These are phyloP conservation scores for Netelia inedita DNA, from an alignment of 2,888 invertebrate genomes.

Conservation along the genomic window DNA sequence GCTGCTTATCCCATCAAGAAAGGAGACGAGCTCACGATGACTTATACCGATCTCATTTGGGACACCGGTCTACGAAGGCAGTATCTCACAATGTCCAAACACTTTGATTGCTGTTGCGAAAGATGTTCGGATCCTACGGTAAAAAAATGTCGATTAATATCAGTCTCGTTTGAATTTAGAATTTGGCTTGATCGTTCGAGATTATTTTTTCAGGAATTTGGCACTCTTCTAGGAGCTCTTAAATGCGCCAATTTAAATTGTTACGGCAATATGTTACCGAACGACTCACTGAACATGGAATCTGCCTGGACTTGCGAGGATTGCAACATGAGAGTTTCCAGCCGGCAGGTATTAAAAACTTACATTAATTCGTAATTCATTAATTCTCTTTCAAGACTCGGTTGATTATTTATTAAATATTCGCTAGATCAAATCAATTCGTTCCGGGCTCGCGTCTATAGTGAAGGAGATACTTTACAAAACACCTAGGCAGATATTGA, in stretches of 20 bases:
- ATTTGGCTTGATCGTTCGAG: background rate
- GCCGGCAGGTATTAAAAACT: constrained; percentile 86
- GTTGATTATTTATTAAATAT: background rate
- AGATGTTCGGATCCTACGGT: constrained; percentile 89
- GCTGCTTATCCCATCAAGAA: constrained; percentile 87
- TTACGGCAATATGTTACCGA: constrained; percentile 87
- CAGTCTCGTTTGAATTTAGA: background rate
- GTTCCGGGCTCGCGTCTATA: constrained; percentile 86
- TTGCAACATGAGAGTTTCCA: constrained; percentile 86
- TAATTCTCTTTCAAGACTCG: background rate
- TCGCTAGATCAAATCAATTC: constrained; percentile 77
- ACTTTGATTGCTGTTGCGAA: constrained; percentile 89
- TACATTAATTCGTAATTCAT: background rate
- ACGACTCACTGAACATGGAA: constrained; percentile 86
- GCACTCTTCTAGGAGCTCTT: constrained; percentile 87
- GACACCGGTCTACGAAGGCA: constrained; percentile 88
- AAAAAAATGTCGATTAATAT: constrained; percentile 51
- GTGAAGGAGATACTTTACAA: constrained; percentile 86
- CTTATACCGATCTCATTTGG: constrained; percentile 90
- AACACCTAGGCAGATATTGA: constrained; percentile 86
- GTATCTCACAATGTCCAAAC: constrained; percentile 89
- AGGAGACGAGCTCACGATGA: constrained; percentile 89
- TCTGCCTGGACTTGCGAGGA: constrained; percentile 88
- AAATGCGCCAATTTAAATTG: constrained; percentile 86
- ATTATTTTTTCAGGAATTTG: constrained; percentile 86